Evolutionary conservation across 2,113 vertebrate genomes (phyloP), one percentile per base, ranked within the genome.

Genomic region (Chelonoidis abingdonii): DNA sequence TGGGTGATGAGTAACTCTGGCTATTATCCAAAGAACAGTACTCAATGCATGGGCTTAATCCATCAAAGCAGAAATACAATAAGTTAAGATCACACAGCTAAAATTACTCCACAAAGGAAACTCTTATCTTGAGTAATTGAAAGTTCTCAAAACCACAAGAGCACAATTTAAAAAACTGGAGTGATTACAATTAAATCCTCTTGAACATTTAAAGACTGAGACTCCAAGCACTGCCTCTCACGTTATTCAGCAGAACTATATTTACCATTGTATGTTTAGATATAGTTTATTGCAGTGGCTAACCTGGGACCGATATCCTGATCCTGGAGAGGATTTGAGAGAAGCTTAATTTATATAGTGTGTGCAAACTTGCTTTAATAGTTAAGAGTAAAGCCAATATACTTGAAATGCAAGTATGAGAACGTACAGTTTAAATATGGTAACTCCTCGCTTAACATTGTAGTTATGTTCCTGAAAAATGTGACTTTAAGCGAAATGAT

Each of bases 41-140:
- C 38, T 89, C 29, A 76, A 53, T 21, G 83, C 84, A 80, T 10
- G 0, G 2, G 3, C 29, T 80, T 90, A 81, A 84, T n/a, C 69
- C 35, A 94, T 11, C 12, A 75, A 56, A 79, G 13, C 24, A 65
- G 6, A 72, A 89, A 38, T 56, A 29, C 4, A 92, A 52, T 25
- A 16, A 29, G 27, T 4, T 72, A 56, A 78, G 6, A n/a, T 19
- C 3, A 24, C 13, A 4, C 5, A 82, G 88, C 83, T 93, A 9
- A 79, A 84, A 93, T 53, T 16, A 38, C 5, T 56, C 24, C 69
- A 22, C 44, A 22, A 50, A 57, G 62, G 78, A 75, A 56, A 41
- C 1, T 4, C 12, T 1, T 1, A 80, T 57, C 5, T 0, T 29
- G 9, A 76, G 84, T 78, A 92, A 1, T 1, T 53, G 57, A 83